Conservation (phyloP, 1,140 invertebrate genomes). For the Sycophaga agraensis region DNA sequence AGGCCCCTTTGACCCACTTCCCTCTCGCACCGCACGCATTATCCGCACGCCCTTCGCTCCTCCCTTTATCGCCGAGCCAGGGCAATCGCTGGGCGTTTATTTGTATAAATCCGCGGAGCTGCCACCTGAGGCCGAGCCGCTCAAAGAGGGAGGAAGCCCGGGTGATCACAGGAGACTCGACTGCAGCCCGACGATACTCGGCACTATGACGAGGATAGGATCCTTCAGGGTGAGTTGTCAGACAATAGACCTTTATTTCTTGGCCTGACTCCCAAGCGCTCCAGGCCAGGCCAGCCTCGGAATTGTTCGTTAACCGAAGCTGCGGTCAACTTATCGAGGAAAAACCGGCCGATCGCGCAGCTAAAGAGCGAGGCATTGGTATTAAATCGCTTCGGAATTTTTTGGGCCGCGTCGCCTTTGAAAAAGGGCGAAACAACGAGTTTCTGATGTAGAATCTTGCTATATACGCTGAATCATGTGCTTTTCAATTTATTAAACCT, state of each 20-base stretch:
- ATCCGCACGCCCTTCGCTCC: conserved; percentile 6
- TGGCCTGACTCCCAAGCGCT: too few relatives aligned
- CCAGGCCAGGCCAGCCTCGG: too few relatives aligned
- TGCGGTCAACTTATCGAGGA: too few relatives aligned
- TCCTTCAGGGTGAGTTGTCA: conserved; percentile 26
- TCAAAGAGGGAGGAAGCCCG: not conserved
- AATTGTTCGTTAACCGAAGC: too few relatives aligned
- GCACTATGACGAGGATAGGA: conserved; percentile 32
- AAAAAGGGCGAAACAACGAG: too few relatives aligned
- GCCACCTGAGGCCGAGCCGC: not conserved
- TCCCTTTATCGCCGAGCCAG: not conserved
- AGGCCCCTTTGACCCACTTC: conserved; percentile 40
- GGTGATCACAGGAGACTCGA: not conserved
- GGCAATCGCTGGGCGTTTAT: not conserved
- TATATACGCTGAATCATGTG: too few relatives aligned
- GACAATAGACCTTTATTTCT: not conserved
- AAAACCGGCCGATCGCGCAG: too few relatives aligned
- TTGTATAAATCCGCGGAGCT: not conserved
- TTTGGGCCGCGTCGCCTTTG: too few relatives aligned
- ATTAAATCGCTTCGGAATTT: too few relatives aligned
- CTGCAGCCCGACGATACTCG: not conserved
- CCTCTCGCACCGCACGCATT: conserved; percentile 5
- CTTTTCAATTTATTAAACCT: too few relatives aligned
- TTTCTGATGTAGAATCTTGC: too few relatives aligned
- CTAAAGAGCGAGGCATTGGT: too few relatives aligned